phyloP scores from a whole-genome alignment of 1,140 invertebrate species.

The Nasonia longicornis region DNA sequence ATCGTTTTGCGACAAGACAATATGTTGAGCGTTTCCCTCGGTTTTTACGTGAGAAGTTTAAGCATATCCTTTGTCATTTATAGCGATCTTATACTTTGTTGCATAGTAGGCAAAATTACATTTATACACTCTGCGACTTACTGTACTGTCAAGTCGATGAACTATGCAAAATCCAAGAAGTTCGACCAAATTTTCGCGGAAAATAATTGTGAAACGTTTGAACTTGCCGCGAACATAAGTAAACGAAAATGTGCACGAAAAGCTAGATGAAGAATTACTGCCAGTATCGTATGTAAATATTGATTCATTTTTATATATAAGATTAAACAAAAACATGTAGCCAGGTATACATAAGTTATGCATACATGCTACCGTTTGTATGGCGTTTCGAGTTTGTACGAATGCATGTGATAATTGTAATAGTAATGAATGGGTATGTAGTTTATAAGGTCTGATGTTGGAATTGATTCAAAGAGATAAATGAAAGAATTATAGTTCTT shows the following conservation, averaged over 20 bases:
- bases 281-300: conserved; percentile 65
- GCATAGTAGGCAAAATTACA: conserved; percentile 19
- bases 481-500: conserved; percentile 27
- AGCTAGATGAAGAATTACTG: conserved; percentile 53
- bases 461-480: conserved; percentile 38
- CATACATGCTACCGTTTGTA: conserved; percentile 37
- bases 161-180: conserved; percentile 22
- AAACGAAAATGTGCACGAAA: conserved; percentile 26
- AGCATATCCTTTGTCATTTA: conserved; percentile 22
- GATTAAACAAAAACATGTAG: conserved; percentile 33
- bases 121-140: conserved; percentile 17
- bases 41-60: neutral
- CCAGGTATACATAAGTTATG: conserved; percentile 40
- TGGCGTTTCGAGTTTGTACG: conserved; percentile 43
- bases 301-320: conserved; percentile 44
- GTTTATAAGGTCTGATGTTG: conserved; percentile 41
- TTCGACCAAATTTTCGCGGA: conserved; percentile 13
- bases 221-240: conserved; percentile 13
- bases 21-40: conserved; percentile 28
- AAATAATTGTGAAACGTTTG: conserved; percentile 27
- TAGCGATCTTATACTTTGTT: conserved; percentile 38
- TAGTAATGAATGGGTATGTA: conserved; percentile 35
- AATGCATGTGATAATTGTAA: conserved; percentile 46
- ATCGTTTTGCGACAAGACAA: conserved; percentile 1
- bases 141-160: conserved; percentile 16